Percentiles rank a stretch among this genome's conserved stretches.
These are phyloP conservation scores for Sebastes diploproa DNA, from an alignment of 2,797 vertebrate species.

Conservation along the genomic window DNA sequence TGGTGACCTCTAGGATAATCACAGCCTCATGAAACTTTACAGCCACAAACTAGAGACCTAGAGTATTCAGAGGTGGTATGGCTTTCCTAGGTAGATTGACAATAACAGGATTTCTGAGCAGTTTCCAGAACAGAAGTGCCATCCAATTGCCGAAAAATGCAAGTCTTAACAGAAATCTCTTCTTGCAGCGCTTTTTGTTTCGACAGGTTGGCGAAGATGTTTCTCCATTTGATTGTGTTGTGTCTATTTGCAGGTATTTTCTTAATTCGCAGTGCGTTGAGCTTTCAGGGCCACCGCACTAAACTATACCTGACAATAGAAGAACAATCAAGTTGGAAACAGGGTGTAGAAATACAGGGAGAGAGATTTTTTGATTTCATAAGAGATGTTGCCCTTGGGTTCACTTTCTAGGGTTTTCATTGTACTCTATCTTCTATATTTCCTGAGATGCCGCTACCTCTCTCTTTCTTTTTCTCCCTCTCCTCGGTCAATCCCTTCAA, in stretches of 20 bases:
- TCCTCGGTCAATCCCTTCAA: conserved; percentile 33
- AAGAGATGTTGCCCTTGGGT: neutral
- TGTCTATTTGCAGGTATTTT: neutral
- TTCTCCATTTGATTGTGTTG: neutral
- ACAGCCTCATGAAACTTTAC: no score
- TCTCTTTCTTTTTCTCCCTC: conserved; percentile 8
- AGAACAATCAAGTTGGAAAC: neutral
- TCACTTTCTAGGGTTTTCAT: neutral
- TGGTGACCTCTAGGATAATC: no score
- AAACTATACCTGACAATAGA: neutral
- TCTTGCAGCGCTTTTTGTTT: neutral
- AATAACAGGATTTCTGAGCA: no score
- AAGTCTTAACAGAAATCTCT: no score
- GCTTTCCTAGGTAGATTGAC: no score
- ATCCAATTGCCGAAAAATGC: no score
- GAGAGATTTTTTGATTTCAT: neutral
- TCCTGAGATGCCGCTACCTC: neutral
- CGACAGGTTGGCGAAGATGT: neutral
- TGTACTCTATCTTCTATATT: conserved; percentile 8
- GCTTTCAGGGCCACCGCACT: neutral
- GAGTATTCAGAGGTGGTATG: no score
- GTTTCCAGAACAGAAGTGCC: no score
- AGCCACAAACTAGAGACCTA: no score
- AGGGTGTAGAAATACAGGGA: neutral
- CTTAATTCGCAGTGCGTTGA: neutral